Conservation (phyloP, 2,888 invertebrate genomes). For the Drosophila nigritarsus region DNA sequence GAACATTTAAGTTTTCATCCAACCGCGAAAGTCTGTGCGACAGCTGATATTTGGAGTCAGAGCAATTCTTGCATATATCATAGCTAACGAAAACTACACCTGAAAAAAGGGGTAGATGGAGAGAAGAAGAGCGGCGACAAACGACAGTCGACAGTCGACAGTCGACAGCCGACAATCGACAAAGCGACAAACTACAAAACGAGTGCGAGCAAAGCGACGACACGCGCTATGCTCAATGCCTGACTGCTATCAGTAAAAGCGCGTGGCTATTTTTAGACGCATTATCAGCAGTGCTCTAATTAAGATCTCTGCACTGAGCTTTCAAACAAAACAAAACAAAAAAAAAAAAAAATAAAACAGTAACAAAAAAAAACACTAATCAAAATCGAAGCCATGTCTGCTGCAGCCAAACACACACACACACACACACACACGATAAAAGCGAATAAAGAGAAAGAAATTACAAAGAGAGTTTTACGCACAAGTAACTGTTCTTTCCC, state of each 20-base stretch:
- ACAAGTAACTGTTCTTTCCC: background rate
- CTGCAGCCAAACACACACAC: constrained; percentile 4
- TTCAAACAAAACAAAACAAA: constrained; percentile 47
- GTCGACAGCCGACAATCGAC: background rate
- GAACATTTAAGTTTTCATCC: background rate
- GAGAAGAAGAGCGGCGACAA: background rate
- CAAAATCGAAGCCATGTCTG: constrained; percentile 45
- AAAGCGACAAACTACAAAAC: constrained; percentile 23
- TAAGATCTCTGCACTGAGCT: constrained; percentile 72
- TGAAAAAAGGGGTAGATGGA: background rate
- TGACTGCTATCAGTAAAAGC: constrained; percentile 64
- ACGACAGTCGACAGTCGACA: background rate
- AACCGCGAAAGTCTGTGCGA: background rate
- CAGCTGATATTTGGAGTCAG: background rate
- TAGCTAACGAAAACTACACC: background rate
- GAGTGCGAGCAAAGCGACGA: constrained; percentile 30
- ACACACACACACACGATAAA: constrained; percentile 5
- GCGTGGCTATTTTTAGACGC: constrained; percentile 64
- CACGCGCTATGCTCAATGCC: constrained; percentile 45
- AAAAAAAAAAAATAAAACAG: background rate
- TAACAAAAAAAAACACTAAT: constrained; percentile 34
- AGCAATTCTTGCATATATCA: background rate
- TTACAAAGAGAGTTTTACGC: constrained; percentile 25
- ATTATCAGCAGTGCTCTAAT: constrained; percentile 77
- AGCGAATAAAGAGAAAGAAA: background rate